These are phyloP conservation scores for Corythornis cristatus DNA, from an alignment of 2,113 vertebrate species.

Conservation along the genomic window DNA sequence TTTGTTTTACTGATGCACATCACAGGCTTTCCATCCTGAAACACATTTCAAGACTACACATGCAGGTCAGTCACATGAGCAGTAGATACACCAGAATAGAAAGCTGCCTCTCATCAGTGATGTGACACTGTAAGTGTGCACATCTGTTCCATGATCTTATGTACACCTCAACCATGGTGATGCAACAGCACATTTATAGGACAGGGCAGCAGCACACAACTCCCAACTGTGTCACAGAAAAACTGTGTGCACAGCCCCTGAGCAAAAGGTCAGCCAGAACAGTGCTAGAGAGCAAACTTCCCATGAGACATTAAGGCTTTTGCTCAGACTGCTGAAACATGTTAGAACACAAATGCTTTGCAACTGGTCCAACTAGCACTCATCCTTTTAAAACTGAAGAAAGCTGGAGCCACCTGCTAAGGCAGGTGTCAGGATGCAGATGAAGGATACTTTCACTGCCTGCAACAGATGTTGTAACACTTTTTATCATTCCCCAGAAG, in stretches of 20 bases:
- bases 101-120: not conserved
- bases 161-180: not conserved
- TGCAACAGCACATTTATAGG: not conserved
- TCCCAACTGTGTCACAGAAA: not conserved
- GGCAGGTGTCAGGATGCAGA: not conserved
- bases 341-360: not conserved
- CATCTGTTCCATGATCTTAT: not conserved
- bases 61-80: not conserved
- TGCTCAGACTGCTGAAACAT: not conserved
- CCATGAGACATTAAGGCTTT: not conserved
- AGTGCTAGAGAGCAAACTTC: not conserved
- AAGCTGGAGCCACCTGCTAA: not conserved
- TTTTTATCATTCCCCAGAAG: slow-evolving; percentile 98
- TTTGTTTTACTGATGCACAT: not conserved
- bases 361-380: not conserved
- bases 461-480: slow-evolving; percentile 90
- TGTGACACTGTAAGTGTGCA: not conserved
- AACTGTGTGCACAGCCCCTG: not conserved
- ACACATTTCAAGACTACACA: not conserved
- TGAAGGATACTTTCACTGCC: slow-evolving; percentile 96
- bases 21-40: not conserved
- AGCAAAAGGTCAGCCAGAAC: not conserved
- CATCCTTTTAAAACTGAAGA: not conserved
- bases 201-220: not conserved
- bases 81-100: not conserved